These are phyloP conservation scores for Drosophila falleni DNA, from an alignment of 2,888 invertebrate species.

Conservation along the genomic window DNA sequence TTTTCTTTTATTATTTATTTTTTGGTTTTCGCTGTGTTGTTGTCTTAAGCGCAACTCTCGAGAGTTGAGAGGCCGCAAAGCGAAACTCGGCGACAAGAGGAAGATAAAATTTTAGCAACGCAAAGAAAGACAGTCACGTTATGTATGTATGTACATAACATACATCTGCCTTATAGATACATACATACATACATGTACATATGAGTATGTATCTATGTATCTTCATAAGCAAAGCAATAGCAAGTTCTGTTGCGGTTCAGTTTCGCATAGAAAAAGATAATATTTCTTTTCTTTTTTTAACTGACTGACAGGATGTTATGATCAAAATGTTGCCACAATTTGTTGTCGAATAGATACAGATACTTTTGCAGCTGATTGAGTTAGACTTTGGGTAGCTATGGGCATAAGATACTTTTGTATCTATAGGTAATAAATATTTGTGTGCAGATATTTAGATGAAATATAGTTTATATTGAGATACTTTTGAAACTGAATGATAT, in stretches of 20 bases:
- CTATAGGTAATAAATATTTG: not conserved
- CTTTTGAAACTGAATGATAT: slow-evolving; percentile 1
- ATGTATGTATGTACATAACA: not conserved
- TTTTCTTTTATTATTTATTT: slow-evolving; percentile 8
- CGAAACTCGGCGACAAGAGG: slow-evolving; percentile 24
- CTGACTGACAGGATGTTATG: slow-evolving; percentile 11
- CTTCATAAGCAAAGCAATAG: slow-evolving; percentile 9
- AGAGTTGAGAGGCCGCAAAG: slow-evolving; percentile 18
- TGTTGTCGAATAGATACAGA: not conserved
- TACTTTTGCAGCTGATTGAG: slow-evolving; percentile 1
- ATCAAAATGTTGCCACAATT: not conserved
- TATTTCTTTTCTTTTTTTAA: not conserved
- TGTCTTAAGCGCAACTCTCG: slow-evolving; percentile 15
- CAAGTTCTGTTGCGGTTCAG: slow-evolving; percentile 24
- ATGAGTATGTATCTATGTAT: slow-evolving; percentile 1
- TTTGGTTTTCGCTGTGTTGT: slow-evolving; percentile 2
- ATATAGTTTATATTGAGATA: not conserved
- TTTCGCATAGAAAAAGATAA: slow-evolving; percentile 8
- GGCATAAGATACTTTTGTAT: slow-evolving; percentile 4
- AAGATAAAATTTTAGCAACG: slow-evolving; percentile 44
- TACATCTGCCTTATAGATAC: slow-evolving; percentile 13
- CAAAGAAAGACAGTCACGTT: slow-evolving; percentile 31
- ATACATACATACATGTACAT: slow-evolving; percentile 1
- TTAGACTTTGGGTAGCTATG: not conserved
- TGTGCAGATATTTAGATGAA: not conserved